These are phyloP conservation scores for Cynocephalus volans DNA, from an alignment of 2,113 vertebrate genomes.

Conservation along the genomic window DNA sequence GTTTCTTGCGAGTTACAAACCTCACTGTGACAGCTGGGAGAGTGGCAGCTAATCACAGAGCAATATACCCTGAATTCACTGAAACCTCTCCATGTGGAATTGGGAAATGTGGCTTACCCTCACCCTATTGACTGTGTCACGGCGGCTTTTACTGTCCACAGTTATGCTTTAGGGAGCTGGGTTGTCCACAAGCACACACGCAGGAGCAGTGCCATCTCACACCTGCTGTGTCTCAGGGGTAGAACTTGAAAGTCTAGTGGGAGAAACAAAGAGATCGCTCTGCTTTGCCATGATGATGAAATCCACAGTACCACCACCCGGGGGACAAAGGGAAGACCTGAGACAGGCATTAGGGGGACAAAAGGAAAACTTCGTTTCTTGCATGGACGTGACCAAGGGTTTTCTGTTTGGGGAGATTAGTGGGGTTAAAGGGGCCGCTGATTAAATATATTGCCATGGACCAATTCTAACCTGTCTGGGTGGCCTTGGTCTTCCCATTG, in stretches of 20 bases:
- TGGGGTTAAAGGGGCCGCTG: fast-evolving
- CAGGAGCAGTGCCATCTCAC: neutral
- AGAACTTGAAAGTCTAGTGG: neutral
- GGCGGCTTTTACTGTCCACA: fast-evolving
- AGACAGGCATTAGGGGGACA: neutral
- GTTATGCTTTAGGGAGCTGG: neutral
- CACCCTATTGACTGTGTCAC: neutral
- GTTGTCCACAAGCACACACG: too few relatives aligned
- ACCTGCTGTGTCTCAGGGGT: neutral
- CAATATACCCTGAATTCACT: neutral
- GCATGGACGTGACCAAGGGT: neutral
- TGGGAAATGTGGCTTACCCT: neutral
- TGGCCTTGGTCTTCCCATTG: neutral
- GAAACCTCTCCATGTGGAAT: neutral
- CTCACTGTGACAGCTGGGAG: slow-evolving; percentile 19
- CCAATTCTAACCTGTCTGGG: neutral
- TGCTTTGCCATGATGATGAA: neutral
- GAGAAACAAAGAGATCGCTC: neutral
- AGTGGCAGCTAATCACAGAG: slow-evolving; percentile 43
- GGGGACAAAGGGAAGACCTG: neutral
- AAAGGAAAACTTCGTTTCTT: neutral
- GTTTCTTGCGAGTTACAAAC: neutral
- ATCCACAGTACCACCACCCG: too few relatives aligned
- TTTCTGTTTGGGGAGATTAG: neutral
- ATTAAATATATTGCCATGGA: neutral